Conservation (phyloP, 2,888 invertebrate genomes). For the Lymantria dispar region DNA sequence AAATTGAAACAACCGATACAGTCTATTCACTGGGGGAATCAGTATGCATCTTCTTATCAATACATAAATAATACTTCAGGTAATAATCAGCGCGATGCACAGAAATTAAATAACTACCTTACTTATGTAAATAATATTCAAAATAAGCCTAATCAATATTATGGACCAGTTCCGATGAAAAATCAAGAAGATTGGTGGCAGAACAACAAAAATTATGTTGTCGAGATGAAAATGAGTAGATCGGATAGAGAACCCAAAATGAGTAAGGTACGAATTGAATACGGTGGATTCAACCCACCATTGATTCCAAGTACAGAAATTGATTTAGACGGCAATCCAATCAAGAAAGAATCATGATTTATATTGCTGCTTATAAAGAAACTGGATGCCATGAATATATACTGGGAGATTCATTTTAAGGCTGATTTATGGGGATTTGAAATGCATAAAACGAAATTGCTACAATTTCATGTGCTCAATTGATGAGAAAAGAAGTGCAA, state of each 20-base stretch:
- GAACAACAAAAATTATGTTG: slow-evolving; percentile 35
- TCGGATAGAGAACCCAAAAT: slow-evolving; percentile 80
- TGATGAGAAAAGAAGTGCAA: background rate
- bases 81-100: slow-evolving; percentile 17
- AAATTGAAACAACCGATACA: slow-evolving; percentile 27
- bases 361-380: background rate
- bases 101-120: slow-evolving; percentile 27
- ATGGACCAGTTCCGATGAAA: slow-evolving; percentile 18
- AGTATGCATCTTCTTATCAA: slow-evolving; percentile 65
- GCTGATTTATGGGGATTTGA: background rate
- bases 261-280: slow-evolving; percentile 86
- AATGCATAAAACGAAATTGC: too few species aligned
- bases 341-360: slow-evolving; percentile 56
- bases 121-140: slow-evolving; percentile 42
- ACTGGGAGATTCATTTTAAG: background rate
- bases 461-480: too few species aligned
- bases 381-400: slow-evolving; percentile 6
- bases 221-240: slow-evolving; percentile 75
- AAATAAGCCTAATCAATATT: slow-evolving; percentile 48
- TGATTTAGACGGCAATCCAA: slow-evolving; percentile 86
- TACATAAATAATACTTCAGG: slow-evolving; percentile 53
- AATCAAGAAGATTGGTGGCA: slow-evolving; percentile 26
- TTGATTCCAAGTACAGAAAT: slow-evolving; percentile 91
- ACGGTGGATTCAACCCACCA: slow-evolving; percentile 91
- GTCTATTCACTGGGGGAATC: slow-evolving; percentile 60